Evolutionary conservation across 2,888 invertebrate species (phyloP), one percentile per base, ranked within the genome.

Genomic region (Rhorus exstirpatorius): DNA sequence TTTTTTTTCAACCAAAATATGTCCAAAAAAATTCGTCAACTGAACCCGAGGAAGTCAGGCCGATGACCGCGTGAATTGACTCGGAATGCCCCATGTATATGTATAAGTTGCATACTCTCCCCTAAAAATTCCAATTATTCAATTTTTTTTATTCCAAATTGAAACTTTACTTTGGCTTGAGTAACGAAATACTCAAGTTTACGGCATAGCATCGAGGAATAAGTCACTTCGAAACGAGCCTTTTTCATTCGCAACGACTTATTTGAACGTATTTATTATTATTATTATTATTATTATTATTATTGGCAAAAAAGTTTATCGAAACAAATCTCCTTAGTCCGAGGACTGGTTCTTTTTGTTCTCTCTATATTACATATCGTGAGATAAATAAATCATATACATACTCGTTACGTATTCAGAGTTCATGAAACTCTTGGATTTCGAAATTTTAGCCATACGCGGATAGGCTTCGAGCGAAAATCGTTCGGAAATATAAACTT

Each of bases 141-240:
- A 7, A 35, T n/a, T 55, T 24, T 24, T 12, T 21, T 26, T n/a
- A 35, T 68, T 75, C 70, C 79, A 79, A 82, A 67, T 70, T 31
- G 44, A 24, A 79, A 79, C 63, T 79, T 74, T 75, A 75, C 65
- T 82, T 75, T 65, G 75, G 75, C 79, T 75, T 75, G 58, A 70
- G 61, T 78, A 72, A 75, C 19, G n/a, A 46, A 63, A 58, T 63
- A 82, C 70, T 71, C 41, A 70, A 55, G 71, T 58, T 55, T 61
- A 65, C 26, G 67, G 61, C 70, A 53, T 75, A 46, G 41, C 21
- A 41, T 41, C 44, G 14, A 12, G 4, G 17, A 53, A 79, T 14
- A 4, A 61, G 74, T 53, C 14, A 24, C 38, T 41, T 14, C 14
- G 26, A 26, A 8, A 58, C n/a, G 31, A 58, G 26, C 26, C n/a